Base-by-base conservation (phyloP, 2,113 vertebrate species). In the Scopus umbretta region DNA sequence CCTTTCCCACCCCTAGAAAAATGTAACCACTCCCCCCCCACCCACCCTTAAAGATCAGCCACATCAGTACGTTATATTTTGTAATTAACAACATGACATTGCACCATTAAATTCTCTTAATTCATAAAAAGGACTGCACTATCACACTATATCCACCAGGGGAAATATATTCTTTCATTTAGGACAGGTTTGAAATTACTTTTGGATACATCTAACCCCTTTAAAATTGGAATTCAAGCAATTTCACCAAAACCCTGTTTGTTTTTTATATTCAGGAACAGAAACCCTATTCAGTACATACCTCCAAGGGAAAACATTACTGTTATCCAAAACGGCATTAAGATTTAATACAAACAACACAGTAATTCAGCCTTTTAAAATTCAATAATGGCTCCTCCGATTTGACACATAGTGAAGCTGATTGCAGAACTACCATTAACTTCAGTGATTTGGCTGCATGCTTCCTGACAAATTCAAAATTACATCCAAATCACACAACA, bases 391-490 rank as follows among this genome's bases (percentile, higher is more conserved):
- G 49, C 27, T 92, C 30, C 36, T 94, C 68, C 79, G 80, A 94
- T 94, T 47, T 92, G 94, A 92, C 83, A 92, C 66, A 84, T 4
- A 79, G 87, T 27, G 62, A 65, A 75, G 79, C 32, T 95, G 90
- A 96, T 91, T 95, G 94, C 83, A 84, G 83, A 96, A 42, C 67
- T 38, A 78, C 86, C 79, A 96, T 96, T 96, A 96, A 76, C 90
- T 96, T 56, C 90, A 72, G 72, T 49, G 67, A 90, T 91, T 93
- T 74, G 92, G 88, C 83, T 92, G 72, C 0, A 2, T 94, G 83
- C 91, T 96, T 93, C 90, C 91, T 88, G 86, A 78, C 65, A 84
- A 86, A 94, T 92, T 85, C 80, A 89, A 94, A 96, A 92, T 94
- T 91, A 65, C 49, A 88, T 66, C 86, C 83, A 94, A 93, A 93